Base-by-base conservation (phyloP, 2,113 vertebrate species). In the Peucedramus taeniatus region DNA sequence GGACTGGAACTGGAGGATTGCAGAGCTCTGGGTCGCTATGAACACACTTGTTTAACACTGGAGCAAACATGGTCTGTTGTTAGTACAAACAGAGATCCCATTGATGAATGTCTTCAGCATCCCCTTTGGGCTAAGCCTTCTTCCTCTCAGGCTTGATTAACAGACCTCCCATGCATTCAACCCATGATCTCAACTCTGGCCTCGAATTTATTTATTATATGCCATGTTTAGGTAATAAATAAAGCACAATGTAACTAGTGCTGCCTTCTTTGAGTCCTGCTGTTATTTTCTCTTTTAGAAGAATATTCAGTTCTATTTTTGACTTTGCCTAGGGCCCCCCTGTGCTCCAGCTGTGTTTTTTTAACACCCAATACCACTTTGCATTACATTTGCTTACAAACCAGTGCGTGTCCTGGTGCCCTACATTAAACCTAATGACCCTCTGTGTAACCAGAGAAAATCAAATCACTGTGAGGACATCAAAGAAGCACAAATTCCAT, bases 401-500 rank as follows among this genome's bases (percentile, higher is more conserved):
- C 84, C 68, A 49, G 49, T 11, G 40, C 76, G 54, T 1, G 39
- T 83, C 50, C 70, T 82, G 80, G 82, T 75, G 86, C 90, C 74
- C 79, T 91, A 2, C 71, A 51, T 93, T 63, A 87, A 80, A 83
- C 66, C 70, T 70, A 61, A 44, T 80, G 82, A 96, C 63, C 70
- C 42, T 94, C 85, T 6, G 7, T 74, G 65, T 86, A 83, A n/a
- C 44, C 79, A 79, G 61, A 76, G 80, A 91, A 85, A 94, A 94
- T 90, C 50, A 93, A 87, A 96, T 89, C 87, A 75, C 83, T 57
- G 19, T 0, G 1, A 91, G 81, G 37, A 88, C 40, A 6, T 8
- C 53, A 88, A 89, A 53, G 69, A 94, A 96, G 63, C 23, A 72
- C 39, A 82, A 81, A 96, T 93, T 86, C 81, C 50, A 66, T 61